Base-by-base conservation (phyloP, 2,113 vertebrate genomes). In the Dicerorhinus sumatrensis region DNA sequence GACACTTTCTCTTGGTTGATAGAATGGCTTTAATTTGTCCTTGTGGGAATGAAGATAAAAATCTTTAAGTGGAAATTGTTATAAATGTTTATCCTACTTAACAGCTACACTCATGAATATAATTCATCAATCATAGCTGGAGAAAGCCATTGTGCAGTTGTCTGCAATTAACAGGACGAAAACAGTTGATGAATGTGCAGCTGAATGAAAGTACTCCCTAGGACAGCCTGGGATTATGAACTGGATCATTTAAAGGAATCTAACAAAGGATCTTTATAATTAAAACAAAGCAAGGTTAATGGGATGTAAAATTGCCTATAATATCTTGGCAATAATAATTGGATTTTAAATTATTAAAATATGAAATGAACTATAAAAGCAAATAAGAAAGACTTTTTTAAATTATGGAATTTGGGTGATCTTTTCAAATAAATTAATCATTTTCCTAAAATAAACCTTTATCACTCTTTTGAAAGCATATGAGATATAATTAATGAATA, bases 211-310 rank as follows among this genome's bases (percentile, higher is more conserved):
- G 98, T 98, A 98, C 98, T 99, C 99, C 97, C 98, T 98, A 98
- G 98, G 98, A 99, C 98, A 98, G 98, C 95, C 98, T 98, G 98
- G 98, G 99, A 99, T 99, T 99, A 99, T 98, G 98, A 98, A 98
- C 98, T 98, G 98, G 98, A 99, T 99, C 99, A 99, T 98, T 99
- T 99, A 98, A 98, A 99, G 98, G 98, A 99, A 99, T 99, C 98
- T 99, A 99, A 99, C 99, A 99, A 98, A 99, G 98, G 98, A 98
- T 98, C 98, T 98, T 98, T 99, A 99, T 99, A 99, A 99, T 99
- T 99, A 99, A 99, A 99, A 99, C 99, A 99, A 99, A 99, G 98
- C 98, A 98, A 97, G 98, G 98, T 99, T 99, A 99, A 99, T 99
- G 99, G 97, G 98, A 99, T 99, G 99, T 99, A 99, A 99, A 99